Base-by-base conservation (phyloP, 2,888 invertebrate species). In the Oxyteleia sp. region DNA sequence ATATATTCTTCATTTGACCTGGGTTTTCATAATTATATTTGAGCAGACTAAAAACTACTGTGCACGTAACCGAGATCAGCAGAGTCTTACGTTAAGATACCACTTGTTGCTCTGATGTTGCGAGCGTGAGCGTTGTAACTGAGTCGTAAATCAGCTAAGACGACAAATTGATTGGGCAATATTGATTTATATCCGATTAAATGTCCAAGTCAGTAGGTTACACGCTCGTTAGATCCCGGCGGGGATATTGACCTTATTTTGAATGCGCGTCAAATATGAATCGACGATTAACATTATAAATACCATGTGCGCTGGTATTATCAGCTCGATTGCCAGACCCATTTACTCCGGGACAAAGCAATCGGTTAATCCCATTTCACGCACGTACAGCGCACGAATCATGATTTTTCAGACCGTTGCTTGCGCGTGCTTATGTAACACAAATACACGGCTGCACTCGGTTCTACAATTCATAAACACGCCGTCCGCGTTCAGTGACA, bases 211-310 rank as follows among this genome's bases (percentile, higher is more conserved):
- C 61, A 61, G 61, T 61, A 20, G 61, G 61, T 45, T 61, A 61
- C 29, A 61, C 45, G 45, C 61, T 61, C 45, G 43, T 43, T 26
- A n/a, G 32, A 47, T 32, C 47, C 5, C 63, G n/a, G 45, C 51
- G 18, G 35, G 68, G 68, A 53, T 68, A 53, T 68, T 68, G 68
- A 68, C 68, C 68, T 68, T 53, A 68, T 68, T 68, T 68, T n/a
- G 68, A 41, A 10, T 41, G 66, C 66, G 66, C 41, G 68, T 43
- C 29, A 68, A 68, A 66, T 38, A 10, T 23, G 53, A 68, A 41
- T 68, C 23, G 66, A 23, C 51, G 38, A 51, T 53, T 43, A 55
- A 51, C 43, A 68, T 53, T 68, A 68, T 55, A 68, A 68, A 68
- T 68, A 53, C 43, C 41, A 55, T 1, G 16, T 11, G n/a, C 18